Conservation (phyloP, 2,888 invertebrate genomes). For the Orthonevra nobilis region DNA sequence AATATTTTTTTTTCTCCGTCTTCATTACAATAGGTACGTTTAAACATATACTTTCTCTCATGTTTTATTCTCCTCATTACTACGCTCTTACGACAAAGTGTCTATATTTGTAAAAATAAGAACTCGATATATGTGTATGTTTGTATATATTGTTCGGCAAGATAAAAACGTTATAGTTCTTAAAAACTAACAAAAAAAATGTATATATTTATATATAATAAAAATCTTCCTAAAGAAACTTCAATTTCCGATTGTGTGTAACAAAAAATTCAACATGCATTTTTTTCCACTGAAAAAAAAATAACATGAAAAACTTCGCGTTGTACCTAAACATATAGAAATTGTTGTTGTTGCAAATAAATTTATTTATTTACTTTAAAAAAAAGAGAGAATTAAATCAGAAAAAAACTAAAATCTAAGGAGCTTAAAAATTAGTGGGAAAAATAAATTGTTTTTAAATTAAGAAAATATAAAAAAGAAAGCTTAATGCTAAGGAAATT, state of each 20-base stretch:
- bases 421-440: slow-evolving; percentile 23
- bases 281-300: slow-evolving; percentile 35
- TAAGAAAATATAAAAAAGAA: slow-evolving; percentile 44
- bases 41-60: slow-evolving; percentile 63
- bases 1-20: slow-evolving; percentile 67
- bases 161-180: slow-evolving; percentile 65
- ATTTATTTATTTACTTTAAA: too few relatives aligned
- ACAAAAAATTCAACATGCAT: slow-evolving; percentile 62
- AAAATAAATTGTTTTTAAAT: slow-evolving; percentile 38
- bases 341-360: slow-evolving; percentile 40
- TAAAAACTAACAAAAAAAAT: slow-evolving; percentile 56
- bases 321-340: slow-evolving; percentile 43
- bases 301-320: slow-evolving; percentile 56
- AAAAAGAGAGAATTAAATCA: slow-evolving; percentile 38
- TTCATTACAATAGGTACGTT: slow-evolving; percentile 68
- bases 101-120: slow-evolving; percentile 63
- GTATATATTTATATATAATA: too few relatives aligned
- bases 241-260: slow-evolving; percentile 63
- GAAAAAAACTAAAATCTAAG: slow-evolving; percentile 27
- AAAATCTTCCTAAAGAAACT: slow-evolving; percentile 51
- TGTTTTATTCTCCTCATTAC: slow-evolving; percentile 30
- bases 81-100: slow-evolving; percentile 56
- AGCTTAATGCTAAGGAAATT: slow-evolving; percentile 38
- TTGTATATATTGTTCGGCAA: slow-evolving; percentile 69
- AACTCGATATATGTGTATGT: slow-evolving; percentile 53